phyloP scores from a whole-genome alignment of 2,797 vertebrate genomes.

The Artibeus lituratus region DNA sequence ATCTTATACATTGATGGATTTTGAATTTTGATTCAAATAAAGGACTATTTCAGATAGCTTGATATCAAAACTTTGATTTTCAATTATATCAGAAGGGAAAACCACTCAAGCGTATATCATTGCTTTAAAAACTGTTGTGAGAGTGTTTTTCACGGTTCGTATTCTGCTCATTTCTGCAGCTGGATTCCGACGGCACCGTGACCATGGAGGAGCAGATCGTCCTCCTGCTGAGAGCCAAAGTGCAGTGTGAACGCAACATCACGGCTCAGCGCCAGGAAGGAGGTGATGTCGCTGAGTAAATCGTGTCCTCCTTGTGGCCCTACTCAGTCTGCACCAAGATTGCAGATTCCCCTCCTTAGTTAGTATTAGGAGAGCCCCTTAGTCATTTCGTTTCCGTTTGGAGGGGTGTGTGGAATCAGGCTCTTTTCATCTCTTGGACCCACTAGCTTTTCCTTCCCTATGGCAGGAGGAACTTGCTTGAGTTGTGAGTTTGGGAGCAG shows the following conservation, averaged over 20 bases:
- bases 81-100: not conserved
- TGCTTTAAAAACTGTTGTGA: not conserved
- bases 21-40: not conserved
- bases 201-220: slow-evolving; percentile 91
- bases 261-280: slow-evolving; percentile 81
- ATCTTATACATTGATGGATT: not conserved
- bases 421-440: not conserved
- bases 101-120: not conserved
- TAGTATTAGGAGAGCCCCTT: not conserved
- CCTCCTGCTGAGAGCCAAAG: slow-evolving; percentile 88
- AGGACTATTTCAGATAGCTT: not conserved
- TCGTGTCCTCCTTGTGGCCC: not conserved
- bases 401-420: not conserved
- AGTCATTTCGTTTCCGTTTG: not conserved
- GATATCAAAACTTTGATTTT: not conserved
- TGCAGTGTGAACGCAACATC: slow-evolving; percentile 89
- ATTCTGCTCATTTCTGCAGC: slow-evolving; percentile 72
- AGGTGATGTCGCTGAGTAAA: slow-evolving; percentile 78
- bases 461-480: not conserved
- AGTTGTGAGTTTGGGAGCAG: not conserved
- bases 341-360: not conserved
- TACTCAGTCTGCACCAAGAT: not conserved
- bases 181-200: slow-evolving; percentile 84
- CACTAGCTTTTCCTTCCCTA: not conserved
- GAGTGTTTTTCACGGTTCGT: not conserved